Evolutionary conservation across 2,888 invertebrate genomes (phyloP).

Genomic region (Glyphotaelius pellucidus): DNA sequence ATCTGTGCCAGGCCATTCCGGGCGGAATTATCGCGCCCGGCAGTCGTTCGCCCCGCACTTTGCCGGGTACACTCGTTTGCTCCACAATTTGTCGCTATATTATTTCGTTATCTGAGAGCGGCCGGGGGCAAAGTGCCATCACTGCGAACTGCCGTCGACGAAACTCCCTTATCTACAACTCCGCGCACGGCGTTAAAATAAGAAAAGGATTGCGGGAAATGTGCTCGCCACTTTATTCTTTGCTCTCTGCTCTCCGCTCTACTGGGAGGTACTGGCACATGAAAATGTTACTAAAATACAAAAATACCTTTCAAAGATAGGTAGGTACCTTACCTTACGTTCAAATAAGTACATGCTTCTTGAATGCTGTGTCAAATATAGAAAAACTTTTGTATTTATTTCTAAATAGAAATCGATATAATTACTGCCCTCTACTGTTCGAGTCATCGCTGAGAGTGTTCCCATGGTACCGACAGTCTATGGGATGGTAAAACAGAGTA

Average conservation of each 20-base stretch:
- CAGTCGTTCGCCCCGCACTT: constrained; percentile 65
- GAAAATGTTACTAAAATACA: neutral
- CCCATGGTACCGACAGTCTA: no score
- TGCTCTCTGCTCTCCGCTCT: constrained; percentile 17
- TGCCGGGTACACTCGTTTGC: constrained; percentile 66
- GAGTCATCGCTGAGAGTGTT: no score
- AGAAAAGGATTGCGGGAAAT: constrained; percentile 58
- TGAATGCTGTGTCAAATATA: no score
- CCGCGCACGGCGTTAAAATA: constrained; percentile 64
- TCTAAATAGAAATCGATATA: no score
- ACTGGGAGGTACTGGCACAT: neutral
- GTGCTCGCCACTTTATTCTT: constrained; percentile 53
- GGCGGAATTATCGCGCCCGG: constrained; percentile 65
- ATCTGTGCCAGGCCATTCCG: constrained; percentile 66
- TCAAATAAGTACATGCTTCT: no score
- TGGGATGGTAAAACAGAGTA: no score
- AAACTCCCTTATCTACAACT: constrained; percentile 65
- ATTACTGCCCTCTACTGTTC: no score
- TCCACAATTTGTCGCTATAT: constrained; percentile 67
- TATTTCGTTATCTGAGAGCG: constrained; percentile 66
- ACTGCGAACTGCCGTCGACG: constrained; percentile 66
- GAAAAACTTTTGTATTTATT: no score
- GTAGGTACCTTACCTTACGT: no score
- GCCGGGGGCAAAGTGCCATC: constrained; percentile 66
- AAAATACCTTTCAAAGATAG: no score